Evolutionary conservation across 2,113 vertebrate genomes (phyloP).

Genomic region (Hemiprocne comata): DNA sequence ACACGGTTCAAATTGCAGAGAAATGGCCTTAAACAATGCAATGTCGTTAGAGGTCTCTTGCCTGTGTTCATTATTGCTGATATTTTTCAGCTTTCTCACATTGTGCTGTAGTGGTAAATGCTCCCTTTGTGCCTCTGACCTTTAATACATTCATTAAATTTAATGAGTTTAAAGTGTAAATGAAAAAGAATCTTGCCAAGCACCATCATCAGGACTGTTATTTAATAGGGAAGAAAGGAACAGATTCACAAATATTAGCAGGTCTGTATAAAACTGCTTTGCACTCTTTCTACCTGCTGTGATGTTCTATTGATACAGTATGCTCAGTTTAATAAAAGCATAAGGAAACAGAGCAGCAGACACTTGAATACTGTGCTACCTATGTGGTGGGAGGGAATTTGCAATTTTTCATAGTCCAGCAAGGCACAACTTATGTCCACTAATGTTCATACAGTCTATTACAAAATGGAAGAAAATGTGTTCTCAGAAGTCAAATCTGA

Average conservation of each 20-base stretch:
- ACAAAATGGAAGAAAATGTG: background rate
- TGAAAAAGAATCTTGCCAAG: slow-evolving; percentile 23
- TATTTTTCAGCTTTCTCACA: slow-evolving; percentile 34
- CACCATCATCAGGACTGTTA: background rate
- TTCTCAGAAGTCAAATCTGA: background rate
- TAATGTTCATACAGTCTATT: background rate
- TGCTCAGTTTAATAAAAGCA: background rate
- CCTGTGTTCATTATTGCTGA: background rate
- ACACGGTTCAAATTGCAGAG: background rate
- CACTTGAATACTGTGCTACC: background rate
- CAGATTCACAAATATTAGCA: background rate
- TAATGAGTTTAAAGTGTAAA: slow-evolving; percentile 42
- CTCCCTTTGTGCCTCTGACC: slow-evolving; percentile 36
- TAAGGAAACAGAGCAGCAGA: background rate
- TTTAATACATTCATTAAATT: slow-evolving; percentile 61
- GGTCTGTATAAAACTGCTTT: background rate
- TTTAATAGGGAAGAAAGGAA: background rate
- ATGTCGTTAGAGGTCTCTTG: background rate
- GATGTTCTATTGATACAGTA: background rate
- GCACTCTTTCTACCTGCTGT: background rate
- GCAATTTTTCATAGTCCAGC: background rate
- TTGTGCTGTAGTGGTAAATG: slow-evolving; percentile 8
- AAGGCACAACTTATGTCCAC: background rate
- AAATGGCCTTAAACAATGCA: background rate
- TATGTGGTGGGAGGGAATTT: background rate